Base-by-base conservation (phyloP, 2,113 vertebrate genomes). In the Sakesphorus luctuosus region DNA sequence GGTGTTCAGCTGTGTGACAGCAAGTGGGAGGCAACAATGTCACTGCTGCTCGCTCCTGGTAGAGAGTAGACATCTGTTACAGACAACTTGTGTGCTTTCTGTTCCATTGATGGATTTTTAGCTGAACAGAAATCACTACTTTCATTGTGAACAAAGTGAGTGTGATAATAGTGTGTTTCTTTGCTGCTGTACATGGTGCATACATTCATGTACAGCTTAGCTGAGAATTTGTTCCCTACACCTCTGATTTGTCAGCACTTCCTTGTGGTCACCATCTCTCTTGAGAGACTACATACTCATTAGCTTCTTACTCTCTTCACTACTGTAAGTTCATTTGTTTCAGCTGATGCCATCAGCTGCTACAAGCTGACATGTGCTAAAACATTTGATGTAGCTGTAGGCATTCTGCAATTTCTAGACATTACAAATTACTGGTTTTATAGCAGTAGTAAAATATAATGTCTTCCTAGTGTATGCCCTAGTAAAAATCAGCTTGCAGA, bases 71-170 rank as follows among this genome's bases (percentile, higher is more conserved):
- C 81, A 40, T 87, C 47, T 65, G 12, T 61, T 82, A 61, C 11
- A 47, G 47, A 29, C 7, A 38, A 71, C 40, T 84, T 3, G 0
- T 43, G 46, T 53, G 29, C 43, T 92, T 47, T 65, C 38, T 61
- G 29, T 44, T 89, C 49, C 2, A 2, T 16, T 87, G 84, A 49
- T 94, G 86, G 80, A 59, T 94, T 92, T 89, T 82, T 78, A 72
- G 72, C 8, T 84, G 68, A 89, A 63, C 47, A 84, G 26, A 86
- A 78, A 87, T 59, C 43, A 40, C 18, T 86, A 55, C 68, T 33
- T 74, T 93, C 55, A 55, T 20, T 17, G 26, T 52, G 52, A 52
- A 52, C 46, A 86, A 35, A 9, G 23, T 44, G 50, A 49, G 59
- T 82, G 18, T 53, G 36, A n/a, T 66, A 73, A 53, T 4, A 56